A percentile compares a stretch with the other conserved stretches of the same genome.
Evolutionary conservation across 2,888 invertebrate species (phyloP).

Genomic region (Limnephilus marmoratus): DNA sequence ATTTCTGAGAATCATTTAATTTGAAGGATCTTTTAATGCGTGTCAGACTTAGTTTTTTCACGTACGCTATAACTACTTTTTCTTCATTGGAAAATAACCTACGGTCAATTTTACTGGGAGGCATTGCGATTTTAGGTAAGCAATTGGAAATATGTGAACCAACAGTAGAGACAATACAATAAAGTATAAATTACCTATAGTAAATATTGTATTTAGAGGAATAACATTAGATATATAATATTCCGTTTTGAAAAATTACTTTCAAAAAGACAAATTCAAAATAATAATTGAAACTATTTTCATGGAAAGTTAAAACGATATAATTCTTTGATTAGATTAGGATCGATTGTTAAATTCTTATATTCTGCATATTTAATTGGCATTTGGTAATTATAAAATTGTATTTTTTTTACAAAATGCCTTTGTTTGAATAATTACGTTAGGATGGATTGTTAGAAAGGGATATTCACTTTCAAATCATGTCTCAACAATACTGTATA

Average conservation of each 20-base stretch:
- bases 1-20: background rate
- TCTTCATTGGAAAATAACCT: background rate
- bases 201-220: background rate
- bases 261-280: background rate
- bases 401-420: background rate
- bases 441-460: background rate
- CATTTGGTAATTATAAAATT: background rate
- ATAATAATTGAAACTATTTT: background rate
- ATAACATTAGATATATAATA: background rate
- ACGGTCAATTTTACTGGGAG: background rate
- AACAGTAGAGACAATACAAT: background rate
- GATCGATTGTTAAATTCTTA: background rate
- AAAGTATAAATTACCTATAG: background rate
- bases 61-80: background rate
- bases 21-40: background rate
- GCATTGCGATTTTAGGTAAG: background rate
- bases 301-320: background rate
- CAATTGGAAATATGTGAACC: background rate
- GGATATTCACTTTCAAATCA: background rate
- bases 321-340: background rate
- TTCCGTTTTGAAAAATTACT: background rate
- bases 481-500: background rate
- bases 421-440: background rate
- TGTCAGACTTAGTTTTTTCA: background rate
- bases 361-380: slow-evolving; percentile 7